phyloP scores from a whole-genome alignment of 2,113 vertebrate genomes.

The Cyprinodon brontotheroides region DNA sequence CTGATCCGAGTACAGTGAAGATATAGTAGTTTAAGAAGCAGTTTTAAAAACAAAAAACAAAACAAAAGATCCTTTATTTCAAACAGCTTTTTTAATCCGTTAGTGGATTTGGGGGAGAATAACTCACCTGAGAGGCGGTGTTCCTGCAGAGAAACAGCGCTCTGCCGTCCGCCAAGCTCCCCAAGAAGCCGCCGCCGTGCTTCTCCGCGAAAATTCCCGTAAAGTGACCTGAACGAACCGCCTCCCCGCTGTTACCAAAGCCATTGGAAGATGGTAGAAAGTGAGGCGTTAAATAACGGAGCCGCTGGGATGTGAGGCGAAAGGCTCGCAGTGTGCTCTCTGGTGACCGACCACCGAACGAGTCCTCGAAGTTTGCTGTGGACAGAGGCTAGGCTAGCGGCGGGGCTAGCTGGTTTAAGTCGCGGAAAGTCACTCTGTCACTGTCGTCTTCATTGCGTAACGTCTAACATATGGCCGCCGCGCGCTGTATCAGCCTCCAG shows the following conservation, averaged over 20 bases:
- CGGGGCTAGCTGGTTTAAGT: slow-evolving; percentile 48
- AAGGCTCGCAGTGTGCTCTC: neutral
- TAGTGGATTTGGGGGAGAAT: neutral
- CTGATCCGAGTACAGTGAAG: neutral
- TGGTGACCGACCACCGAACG: neutral
- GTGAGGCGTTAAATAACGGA: neutral
- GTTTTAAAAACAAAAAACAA: too few species aligned
- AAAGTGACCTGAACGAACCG: slow-evolving; percentile 35
- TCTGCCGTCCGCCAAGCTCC: neutral
- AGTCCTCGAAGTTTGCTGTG: neutral
- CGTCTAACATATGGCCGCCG: neutral
- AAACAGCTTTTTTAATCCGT: too few species aligned
- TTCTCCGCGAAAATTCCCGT: slow-evolving; percentile 21
- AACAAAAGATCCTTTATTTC: too few species aligned
- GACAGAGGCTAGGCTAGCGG: neutral
- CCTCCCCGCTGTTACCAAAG: slow-evolving; percentile 47
- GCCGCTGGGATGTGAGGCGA: too few species aligned
- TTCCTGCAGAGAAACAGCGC: slow-evolving; percentile 46
- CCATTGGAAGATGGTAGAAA: slow-evolving; percentile 32
- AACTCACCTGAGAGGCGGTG: slow-evolving; percentile 39
- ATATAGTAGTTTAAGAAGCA: too few species aligned
- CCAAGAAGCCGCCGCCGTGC: neutral
- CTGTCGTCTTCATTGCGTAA: slow-evolving; percentile 53
- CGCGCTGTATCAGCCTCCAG: neutral
- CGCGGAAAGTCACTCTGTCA: slow-evolving; percentile 42